These are phyloP conservation scores for Nerophis lumbriciformis DNA, from an alignment of 2,113 vertebrate species.

Conservation along the genomic window DNA sequence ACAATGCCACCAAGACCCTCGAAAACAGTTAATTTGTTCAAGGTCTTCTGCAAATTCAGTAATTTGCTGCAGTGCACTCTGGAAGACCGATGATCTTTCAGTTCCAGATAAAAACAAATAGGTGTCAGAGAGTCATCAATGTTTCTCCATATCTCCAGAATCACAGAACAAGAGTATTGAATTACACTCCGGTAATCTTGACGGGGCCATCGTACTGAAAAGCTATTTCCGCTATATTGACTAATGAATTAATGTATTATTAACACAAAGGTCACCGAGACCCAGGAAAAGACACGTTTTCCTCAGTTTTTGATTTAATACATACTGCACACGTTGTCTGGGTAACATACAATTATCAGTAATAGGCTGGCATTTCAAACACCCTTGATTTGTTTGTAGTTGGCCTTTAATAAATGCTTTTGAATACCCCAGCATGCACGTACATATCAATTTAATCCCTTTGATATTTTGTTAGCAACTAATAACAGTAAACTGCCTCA, in stretches of 20 bases:
- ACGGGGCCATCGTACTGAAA: conserved; percentile 3
- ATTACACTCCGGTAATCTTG: not conserved
- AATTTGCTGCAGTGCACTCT: conserved; percentile 1
- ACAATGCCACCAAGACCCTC: conserved; percentile 2
- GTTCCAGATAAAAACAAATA: conserved; percentile 27
- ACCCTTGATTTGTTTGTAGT: not conserved
- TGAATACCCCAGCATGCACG: too few relatives aligned
- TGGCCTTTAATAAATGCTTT: too few relatives aligned
- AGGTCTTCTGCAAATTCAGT: not conserved
- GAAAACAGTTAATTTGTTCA: not conserved
- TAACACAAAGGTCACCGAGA: not conserved
- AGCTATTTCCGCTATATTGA: too few relatives aligned
- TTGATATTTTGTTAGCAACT: too few relatives aligned
- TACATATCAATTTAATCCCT: too few relatives aligned
- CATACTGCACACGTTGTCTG: too few relatives aligned
- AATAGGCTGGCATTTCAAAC: not conserved
- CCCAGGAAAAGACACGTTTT: not conserved
- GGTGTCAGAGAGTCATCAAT: conserved; percentile 31
- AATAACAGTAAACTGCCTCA: too few relatives aligned
- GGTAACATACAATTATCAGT: not conserved
- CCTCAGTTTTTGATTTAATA: not conserved
- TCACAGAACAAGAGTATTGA: not conserved
- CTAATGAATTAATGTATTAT: not conserved
- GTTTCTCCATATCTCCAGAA: conserved; percentile 26
- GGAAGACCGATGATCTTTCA: conserved; percentile 15